Evolutionary conservation across 2,797 vertebrate genomes (phyloP), one percentile per base, ranked within the genome.

Genomic region (Florisuga fusca): DNA sequence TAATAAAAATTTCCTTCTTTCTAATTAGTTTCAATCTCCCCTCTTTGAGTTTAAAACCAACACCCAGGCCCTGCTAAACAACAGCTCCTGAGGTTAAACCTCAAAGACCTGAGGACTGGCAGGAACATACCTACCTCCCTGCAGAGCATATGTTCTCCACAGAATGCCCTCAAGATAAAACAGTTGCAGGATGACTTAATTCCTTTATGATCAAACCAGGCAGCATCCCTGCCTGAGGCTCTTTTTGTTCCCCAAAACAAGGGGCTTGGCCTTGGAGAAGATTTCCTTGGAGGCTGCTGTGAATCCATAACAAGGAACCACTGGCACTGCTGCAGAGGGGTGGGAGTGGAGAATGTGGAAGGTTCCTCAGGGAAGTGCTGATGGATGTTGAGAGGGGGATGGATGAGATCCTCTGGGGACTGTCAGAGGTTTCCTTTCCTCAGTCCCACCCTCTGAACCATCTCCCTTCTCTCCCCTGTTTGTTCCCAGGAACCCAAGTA

Each of bases 401-500:
- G 13, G 17, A 6, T 7, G 61, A 74, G 34, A 51, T 76, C 58
- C 13, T 48, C 38, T 27, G 51, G 61, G 33, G 27, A 54, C 19
- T 16, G 7, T 9, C 59, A 46, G 26, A 11, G n/a, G 11, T 61
- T 90, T 86, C 43, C 41, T 55, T 94, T 58, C 75, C 55, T 81
- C 3, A 0, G 20, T 66, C 34, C 34, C 13, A 34, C 9, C 33
- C 45, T 53, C 69, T 96, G 89, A 96, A 48, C 58, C 27, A 1
- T 76, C 19, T 95, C 66, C 87, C 23, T 92, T 85, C 79, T 74
- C 16, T 82, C 84, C 73, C 2, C 6, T 48, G 7, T 58, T 84
- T 91, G 93, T 63, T 85, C 91, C 78, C 77, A 81, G 92, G 85
- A 89, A 38, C 13, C 18, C 51, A 71, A 87, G 31, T 57, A 13